Base-by-base conservation (phyloP, 2,797 vertebrate species). In the Eulemur albifrons region DNA sequence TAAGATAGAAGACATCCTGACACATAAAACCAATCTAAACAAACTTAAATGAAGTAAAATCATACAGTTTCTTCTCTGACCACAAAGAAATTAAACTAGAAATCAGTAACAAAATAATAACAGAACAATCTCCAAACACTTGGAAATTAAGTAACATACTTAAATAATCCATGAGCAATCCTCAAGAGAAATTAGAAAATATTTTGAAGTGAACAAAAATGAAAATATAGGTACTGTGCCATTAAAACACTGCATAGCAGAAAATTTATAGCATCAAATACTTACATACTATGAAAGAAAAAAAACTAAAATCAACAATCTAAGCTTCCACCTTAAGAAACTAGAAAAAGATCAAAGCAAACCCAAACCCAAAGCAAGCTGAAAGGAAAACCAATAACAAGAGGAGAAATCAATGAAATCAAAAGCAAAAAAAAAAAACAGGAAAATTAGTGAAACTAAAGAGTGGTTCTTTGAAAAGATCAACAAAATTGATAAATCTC, bases 161-260 rank as follows among this genome's bases (percentile, higher is more conserved):
- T 72, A 94, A 59, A 82, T 59, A 82, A 85, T 67, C 43, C 73
- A 83, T 5, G 38, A 20, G 9, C 27, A 48, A 45, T 15, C 15
- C 63, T 18, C 63, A n/a, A 91, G 45, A 77, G 30, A 95, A 90
- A 96, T 57, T 11, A 89, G 54, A 72, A 84, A 93, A 73, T 50
- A 93, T 67, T 73, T 50, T 94, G 45, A 95, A 48, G 17, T 48
- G 4, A 85, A 86, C 30, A 93, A 61, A 76, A 76, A 72, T 57
- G 25, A 87, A 90, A 87, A 73, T 7, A 14, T 13, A 89, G 23
- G 18, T n/a, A 3, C 50, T n/a, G 4, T n/a, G 4, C 50, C 38
- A 1, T 48, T 63, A 87, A 93, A 92, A 27, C 12, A 88, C 30
- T 70, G 72, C 10, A n/a, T 61, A 80, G 30, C 83, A 27, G 13